Conservation (phyloP, 2,888 invertebrate genomes). For the Drosophila stalkeri region DNA sequence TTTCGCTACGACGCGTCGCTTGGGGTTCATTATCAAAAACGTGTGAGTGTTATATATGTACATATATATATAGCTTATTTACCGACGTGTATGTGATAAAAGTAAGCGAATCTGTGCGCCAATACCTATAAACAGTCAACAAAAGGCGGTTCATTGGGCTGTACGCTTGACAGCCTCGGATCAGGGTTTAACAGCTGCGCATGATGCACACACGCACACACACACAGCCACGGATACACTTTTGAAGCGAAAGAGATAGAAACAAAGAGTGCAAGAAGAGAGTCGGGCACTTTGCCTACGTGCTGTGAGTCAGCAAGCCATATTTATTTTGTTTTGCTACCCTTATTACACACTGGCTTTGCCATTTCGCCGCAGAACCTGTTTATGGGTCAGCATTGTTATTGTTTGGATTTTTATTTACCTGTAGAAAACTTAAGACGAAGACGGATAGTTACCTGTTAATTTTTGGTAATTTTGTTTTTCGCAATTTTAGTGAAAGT, state of each 20-base stretch:
- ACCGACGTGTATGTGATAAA: constrained; percentile 40
- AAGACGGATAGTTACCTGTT: constrained; percentile 32
- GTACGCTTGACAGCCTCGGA: constrained; percentile 48
- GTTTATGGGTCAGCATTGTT: constrained; percentile 49
- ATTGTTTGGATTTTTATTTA: constrained; percentile 36
- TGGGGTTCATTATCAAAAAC: constrained; percentile 66
- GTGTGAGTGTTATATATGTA: constrained; percentile 18
- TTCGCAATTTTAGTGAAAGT: constrained; percentile 16
- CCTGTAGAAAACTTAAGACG: constrained; percentile 17
- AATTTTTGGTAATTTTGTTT: constrained; percentile 2
- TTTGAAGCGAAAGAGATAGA: constrained; percentile 32
- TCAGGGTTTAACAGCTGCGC: constrained; percentile 74
- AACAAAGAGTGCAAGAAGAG: constrained; percentile 39
- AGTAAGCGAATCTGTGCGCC: constrained; percentile 43
- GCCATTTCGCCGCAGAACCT: constrained; percentile 43
- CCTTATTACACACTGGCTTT: constrained; percentile 46
- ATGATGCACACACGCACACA: constrained; percentile 46
- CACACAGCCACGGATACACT: constrained; percentile 12
- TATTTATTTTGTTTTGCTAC: constrained; percentile 53
- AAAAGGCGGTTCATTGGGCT: constrained; percentile 74
- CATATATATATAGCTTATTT: constrained; percentile 22
- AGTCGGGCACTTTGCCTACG: constrained; percentile 59
- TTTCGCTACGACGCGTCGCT: constrained; percentile 49
- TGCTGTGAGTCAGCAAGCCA: constrained; percentile 75
- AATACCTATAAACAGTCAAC: constrained; percentile 47